phyloP scores from a whole-genome alignment of 2,888 invertebrate species.

The Heliconius erato region DNA sequence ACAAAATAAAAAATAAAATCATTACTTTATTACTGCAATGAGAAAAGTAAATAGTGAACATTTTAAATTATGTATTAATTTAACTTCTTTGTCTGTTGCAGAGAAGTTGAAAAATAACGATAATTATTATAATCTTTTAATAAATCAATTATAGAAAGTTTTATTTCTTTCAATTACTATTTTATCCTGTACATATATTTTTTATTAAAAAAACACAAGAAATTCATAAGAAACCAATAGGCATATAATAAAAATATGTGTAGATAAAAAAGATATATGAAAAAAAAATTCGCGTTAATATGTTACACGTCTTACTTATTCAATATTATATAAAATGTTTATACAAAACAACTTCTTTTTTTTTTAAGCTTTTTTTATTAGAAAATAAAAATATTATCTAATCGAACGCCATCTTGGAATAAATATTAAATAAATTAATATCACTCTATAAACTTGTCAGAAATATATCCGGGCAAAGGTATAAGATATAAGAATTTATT shows the following conservation, averaged over 20 bases:
- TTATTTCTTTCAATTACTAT: neutral
- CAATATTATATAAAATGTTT: too few relatives aligned
- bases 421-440: neutral
- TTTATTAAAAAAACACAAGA: too few relatives aligned
- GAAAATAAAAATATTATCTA: neutral
- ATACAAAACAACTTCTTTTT: too few relatives aligned
- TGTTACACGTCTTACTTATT: too few relatives aligned
- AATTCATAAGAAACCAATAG: neutral
- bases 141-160: conserved; percentile 1
- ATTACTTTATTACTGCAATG: neutral
- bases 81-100: conserved; percentile 13
- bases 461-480: conserved; percentile 93
- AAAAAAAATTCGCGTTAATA: neutral
- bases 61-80: conserved; percentile 10
- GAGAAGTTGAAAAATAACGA: conserved; percentile 10
- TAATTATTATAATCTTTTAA: conserved; percentile 13
- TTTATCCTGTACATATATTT: neutral
- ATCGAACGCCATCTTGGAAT: neutral
- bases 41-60: neutral
- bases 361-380: neutral
- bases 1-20: neutral
- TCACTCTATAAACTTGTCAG: conserved; percentile 93
- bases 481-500: conserved; percentile 94
- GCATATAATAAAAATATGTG: neutral
- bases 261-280: neutral